Conservation (phyloP, 2,888 invertebrate genomes). For the Morpho helenor region DNA sequence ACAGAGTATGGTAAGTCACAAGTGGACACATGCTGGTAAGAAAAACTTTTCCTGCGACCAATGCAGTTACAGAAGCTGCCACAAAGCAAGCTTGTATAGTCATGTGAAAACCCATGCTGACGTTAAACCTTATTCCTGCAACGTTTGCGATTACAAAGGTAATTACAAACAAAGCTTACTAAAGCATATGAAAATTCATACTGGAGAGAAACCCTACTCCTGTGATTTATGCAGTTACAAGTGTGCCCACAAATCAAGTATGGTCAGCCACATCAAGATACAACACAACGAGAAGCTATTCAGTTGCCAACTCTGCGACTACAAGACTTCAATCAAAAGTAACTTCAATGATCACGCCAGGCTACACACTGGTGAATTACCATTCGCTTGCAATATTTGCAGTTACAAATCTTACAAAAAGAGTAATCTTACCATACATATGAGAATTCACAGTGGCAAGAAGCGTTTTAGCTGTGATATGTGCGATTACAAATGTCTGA, state of each 20-base stretch:
- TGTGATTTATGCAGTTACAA: too few species aligned
- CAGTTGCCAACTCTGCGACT: background rate
- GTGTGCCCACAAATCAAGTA: too few species aligned
- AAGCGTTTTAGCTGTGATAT: background rate
- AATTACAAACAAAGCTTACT: too few species aligned
- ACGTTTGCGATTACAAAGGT: too few species aligned
- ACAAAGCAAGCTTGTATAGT: background rate
- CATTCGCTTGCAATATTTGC: background rate
- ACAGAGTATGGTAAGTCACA: background rate
- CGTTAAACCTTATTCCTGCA: too few species aligned
- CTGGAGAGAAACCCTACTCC: too few species aligned
- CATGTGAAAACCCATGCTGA: slow-evolving; percentile 3
- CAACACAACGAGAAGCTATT: background rate
- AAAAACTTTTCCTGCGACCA: background rate
- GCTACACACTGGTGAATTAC: background rate
- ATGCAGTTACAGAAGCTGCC: background rate
- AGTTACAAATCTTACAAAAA: background rate
- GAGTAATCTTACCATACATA: background rate
- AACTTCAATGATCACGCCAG: background rate
- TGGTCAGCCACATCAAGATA: background rate
- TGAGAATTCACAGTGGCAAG: background rate
- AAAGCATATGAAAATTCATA: too few species aligned
- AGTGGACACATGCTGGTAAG: background rate
- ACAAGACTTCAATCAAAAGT: background rate
- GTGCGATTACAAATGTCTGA: background rate